A percentile compares a stretch with the other conserved stretches of the same genome.
Conservation (phyloP, 2,113 vertebrate species). For the Thunnus maccoyii region DNA sequence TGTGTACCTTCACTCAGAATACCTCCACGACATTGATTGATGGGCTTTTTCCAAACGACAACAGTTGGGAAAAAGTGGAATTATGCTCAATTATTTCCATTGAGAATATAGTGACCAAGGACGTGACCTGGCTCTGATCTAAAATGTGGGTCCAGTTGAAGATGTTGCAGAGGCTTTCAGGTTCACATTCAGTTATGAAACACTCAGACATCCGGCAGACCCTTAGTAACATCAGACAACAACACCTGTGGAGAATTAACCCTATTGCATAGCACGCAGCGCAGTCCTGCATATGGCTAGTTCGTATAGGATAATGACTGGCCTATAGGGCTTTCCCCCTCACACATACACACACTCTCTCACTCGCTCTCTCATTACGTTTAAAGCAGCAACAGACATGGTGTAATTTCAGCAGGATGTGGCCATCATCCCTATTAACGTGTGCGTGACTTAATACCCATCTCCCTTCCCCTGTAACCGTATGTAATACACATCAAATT, state of each 20-base stretch:
- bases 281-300: conserved; percentile 61
- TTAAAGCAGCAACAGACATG: conserved; percentile 75
- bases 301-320: conserved; percentile 75
- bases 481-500: conserved; percentile 67
- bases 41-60: conserved; percentile 60
- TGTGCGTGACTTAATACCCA: conserved; percentile 75
- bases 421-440: conserved; percentile 71
- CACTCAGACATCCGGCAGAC: conserved; percentile 36
- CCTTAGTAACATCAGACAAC: conserved; percentile 51
- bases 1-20: conserved; percentile 56
- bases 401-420: conserved; percentile 81
- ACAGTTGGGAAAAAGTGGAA: conserved; percentile 28
- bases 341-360: conserved; percentile 49
- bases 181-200: conserved; percentile 38
- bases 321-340: conserved; percentile 66
- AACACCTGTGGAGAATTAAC: conserved; percentile 75
- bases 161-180: conserved; percentile 32
- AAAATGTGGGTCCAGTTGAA: conserved; percentile 18
- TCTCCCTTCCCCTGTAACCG: conserved; percentile 63
- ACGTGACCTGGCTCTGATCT: conserved; percentile 23
- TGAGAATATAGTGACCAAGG: conserved; percentile 22
- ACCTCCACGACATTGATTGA: conserved; percentile 51
- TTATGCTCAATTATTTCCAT: conserved; percentile 51
- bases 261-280: conserved; percentile 12
- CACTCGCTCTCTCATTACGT: conserved; percentile 69